Evolutionary conservation across 1,140 invertebrate genomes (phyloP), one percentile per base, ranked within the genome.

Genomic region (Brachionus sp.): DNA sequence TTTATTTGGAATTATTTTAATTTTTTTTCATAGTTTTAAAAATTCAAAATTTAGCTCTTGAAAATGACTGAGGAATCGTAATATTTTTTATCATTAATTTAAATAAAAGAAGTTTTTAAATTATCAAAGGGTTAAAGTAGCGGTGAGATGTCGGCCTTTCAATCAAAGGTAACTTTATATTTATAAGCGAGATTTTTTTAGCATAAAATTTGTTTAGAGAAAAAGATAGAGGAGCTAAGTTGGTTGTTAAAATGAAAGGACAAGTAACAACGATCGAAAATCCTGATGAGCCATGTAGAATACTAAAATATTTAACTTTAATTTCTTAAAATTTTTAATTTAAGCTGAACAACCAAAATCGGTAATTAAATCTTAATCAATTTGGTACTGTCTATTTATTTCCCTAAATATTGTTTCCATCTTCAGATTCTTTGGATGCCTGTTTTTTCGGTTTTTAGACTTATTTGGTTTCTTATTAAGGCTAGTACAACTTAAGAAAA

Each of bases 81-180:
- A 44, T 64, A 12, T 29, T 57, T 23, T 44, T n/a, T n/a, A n/a
- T 73, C 25, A 29, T 42, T 33, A 53, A 4, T 37, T 75, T 25
- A 0, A 6, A 53, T 2, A 25, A 25, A 50, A 3, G 5, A 23
- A 33, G 5, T 33, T 37, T 29, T 37, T 0, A 25, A 19, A 1
- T 73, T 39, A 25, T n/a, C 13, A 19, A 23, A 83, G 82, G 84
- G 89, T 92, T 0, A 90, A 90, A 84, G 91, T 92, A 13, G 91
- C 92, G 4, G 91, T 92, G 3, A 85, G 92, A 84, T 91, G 92
- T 37, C 88, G 91, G 23, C 91, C 91, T 83, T 92, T 92, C 87
- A 91, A 89, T 77, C 86, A 87, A 85, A 88, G 88, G 88, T 89
- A 83, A 85, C 85, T 77, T 68, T 35, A 25, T 16, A n/a, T 64